Conservation (phyloP, 2,888 invertebrate genomes). For the Sthenelais limicola region DNA sequence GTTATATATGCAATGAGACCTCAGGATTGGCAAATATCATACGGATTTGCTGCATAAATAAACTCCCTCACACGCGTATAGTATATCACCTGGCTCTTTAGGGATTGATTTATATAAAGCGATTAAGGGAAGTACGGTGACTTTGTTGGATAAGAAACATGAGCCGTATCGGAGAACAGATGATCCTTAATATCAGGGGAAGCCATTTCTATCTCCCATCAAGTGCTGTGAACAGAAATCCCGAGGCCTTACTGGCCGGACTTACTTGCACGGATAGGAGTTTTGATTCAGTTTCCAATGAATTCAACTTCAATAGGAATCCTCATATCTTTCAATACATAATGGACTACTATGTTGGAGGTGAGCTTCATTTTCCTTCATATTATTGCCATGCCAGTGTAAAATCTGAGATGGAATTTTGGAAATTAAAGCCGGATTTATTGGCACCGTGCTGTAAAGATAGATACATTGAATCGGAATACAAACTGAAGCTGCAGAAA, state of each 20-base stretch:
- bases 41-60: no score
- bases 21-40: no score
- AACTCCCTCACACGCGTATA: no score
- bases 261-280: not conserved
- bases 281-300: not conserved
- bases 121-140: no score
- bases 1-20: no score
- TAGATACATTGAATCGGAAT: not conserved
- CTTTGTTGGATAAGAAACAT: no score
- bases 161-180: no score
- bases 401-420: slow-evolving; percentile 1
- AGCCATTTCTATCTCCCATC: no score
- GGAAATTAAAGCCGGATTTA: not conserved
- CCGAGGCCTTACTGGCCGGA: not conserved
- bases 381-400: not conserved
- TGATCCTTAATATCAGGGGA: no score
- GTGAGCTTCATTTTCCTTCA: slow-evolving; percentile 3
- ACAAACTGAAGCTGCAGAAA: not conserved
- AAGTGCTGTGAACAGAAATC: no score
- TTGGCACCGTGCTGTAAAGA: slow-evolving; percentile 5
- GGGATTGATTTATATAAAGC: no score
- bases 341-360: slow-evolving; percentile 15
- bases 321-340: slow-evolving; percentile 6
- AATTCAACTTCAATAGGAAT: slow-evolving; percentile 14
- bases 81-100: no score